Conservation (phyloP, 2,113 vertebrate genomes). For the Trochalopteron elliotii region DNA sequence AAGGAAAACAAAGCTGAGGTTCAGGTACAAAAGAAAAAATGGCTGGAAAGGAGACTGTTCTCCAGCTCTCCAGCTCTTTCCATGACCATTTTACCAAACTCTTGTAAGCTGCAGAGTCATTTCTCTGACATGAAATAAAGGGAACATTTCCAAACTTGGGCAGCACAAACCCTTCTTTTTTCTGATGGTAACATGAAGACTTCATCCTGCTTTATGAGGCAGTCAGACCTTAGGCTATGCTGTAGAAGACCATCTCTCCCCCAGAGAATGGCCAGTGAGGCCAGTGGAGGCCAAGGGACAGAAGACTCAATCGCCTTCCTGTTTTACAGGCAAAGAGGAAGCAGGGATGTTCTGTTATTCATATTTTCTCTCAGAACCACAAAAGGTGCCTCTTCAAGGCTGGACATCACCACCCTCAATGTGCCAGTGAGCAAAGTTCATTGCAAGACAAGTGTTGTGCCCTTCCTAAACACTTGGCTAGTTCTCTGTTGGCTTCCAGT, state of each 20-base stretch:
- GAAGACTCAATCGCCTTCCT: neutral
- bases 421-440: neutral
- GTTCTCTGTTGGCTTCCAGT: neutral
- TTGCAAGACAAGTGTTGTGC: neutral
- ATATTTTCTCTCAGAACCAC: neutral
- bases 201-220: neutral
- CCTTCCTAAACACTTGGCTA: neutral
- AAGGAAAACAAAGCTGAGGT: neutral
- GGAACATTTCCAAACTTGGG: neutral
- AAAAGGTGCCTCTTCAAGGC: neutral
- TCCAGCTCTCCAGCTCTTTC: neutral
- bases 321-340: neutral
- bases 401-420: neutral
- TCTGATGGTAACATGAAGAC: neutral
- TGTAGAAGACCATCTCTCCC: neutral
- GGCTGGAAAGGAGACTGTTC: neutral
- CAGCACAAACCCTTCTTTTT: neutral
- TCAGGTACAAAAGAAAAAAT: neutral
- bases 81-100: neutral
- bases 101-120: neutral
- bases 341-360: neutral
- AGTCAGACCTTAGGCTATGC: neutral
- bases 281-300: neutral
- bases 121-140: neutral
- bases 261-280: accelerated